Conservation (phyloP, 2,888 invertebrate species). For the Hoplodrina blanda region DNA sequence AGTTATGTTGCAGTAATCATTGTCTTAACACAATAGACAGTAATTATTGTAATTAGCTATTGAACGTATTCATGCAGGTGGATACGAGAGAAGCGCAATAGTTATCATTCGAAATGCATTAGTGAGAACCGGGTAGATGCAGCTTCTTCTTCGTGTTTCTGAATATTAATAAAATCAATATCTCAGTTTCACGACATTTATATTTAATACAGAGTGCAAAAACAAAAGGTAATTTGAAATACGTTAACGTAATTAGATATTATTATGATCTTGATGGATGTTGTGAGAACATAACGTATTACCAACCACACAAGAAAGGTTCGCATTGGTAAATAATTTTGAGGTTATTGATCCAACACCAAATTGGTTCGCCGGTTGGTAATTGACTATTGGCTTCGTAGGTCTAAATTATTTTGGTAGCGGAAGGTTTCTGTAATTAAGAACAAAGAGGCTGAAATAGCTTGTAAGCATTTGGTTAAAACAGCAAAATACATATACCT, state of each 20-base stretch:
- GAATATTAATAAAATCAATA: not conserved
- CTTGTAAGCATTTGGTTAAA: not conserved
- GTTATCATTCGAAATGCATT: too few relatives aligned
- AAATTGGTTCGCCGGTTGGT: conserved; percentile 44
- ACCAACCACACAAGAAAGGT: conserved; percentile 61
- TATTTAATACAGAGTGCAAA: conserved; percentile 49
- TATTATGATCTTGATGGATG: conserved; percentile 80
- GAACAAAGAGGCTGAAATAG: not conserved
- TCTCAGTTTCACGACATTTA: conserved; percentile 27
- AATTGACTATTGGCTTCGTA: conserved; percentile 44
- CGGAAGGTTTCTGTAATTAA: conserved; percentile 16
- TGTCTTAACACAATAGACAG: not conserved
- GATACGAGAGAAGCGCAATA: too few relatives aligned
- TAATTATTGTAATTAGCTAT: not conserved
- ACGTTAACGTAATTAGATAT: conserved; percentile 75
- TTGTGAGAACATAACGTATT: conserved; percentile 68
- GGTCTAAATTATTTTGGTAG: conserved; percentile 29
- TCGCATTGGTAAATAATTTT: conserved; percentile 58
- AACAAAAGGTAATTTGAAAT: conserved; percentile 73
- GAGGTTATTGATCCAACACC: conserved; percentile 64
- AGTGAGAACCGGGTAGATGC: too few relatives aligned
- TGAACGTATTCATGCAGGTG: not conserved
- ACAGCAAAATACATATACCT: not conserved
- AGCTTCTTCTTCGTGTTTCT: too few relatives aligned
- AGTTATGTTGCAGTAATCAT: conserved; percentile 4